Percentiles rank a stretch among this genome's conserved stretches.
phyloP scores from a whole-genome alignment of 2,888 invertebrate species.

The Alcis repandata region DNA sequence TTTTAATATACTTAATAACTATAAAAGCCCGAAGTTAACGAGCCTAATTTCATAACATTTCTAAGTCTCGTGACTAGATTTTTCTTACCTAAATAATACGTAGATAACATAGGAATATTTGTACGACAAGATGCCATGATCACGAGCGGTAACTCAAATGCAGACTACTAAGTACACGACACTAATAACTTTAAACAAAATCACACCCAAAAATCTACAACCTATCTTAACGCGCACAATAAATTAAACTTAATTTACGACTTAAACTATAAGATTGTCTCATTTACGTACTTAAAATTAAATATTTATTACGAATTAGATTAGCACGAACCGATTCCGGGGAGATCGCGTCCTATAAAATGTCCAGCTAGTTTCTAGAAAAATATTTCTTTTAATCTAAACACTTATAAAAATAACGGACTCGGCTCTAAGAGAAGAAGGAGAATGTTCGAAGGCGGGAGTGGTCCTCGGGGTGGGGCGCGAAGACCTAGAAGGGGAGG shows the following conservation, averaged over 20 bases:
- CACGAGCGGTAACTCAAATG: constrained; percentile 87
- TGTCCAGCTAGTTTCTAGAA: constrained; percentile 79
- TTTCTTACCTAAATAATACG: constrained; percentile 83
- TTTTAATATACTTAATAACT: constrained; percentile 68
- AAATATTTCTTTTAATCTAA: constrained; percentile 81
- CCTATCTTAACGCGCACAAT: constrained; percentile 73
- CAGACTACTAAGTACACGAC: constrained; percentile 83
- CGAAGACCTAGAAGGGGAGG: constrained; percentile 92
- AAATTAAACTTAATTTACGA: constrained; percentile 79
- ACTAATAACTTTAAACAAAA: constrained; percentile 77
- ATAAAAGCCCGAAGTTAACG: constrained; percentile 79
- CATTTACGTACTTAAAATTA: constrained; percentile 62
- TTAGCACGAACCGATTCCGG: constrained; percentile 81
- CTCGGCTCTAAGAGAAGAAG: constrained; percentile 76
- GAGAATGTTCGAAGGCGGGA: constrained; percentile 79
- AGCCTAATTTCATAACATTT: constrained; percentile 80
- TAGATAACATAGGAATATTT: constrained; percentile 87
- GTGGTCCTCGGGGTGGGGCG: constrained; percentile 71
- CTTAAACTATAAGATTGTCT: constrained; percentile 73
- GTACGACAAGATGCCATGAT: constrained; percentile 87
- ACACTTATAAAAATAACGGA: constrained; percentile 84
- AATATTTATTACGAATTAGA: constrained; percentile 49
- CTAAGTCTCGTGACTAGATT: constrained; percentile 87
- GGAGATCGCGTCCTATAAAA: constrained; percentile 82
- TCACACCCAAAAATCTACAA: constrained; percentile 79